A percentile compares a stretch with the other conserved stretches of the same genome.
Conservation (phyloP, 2,797 vertebrate species). For the Typhlichthys subterraneus region DNA sequence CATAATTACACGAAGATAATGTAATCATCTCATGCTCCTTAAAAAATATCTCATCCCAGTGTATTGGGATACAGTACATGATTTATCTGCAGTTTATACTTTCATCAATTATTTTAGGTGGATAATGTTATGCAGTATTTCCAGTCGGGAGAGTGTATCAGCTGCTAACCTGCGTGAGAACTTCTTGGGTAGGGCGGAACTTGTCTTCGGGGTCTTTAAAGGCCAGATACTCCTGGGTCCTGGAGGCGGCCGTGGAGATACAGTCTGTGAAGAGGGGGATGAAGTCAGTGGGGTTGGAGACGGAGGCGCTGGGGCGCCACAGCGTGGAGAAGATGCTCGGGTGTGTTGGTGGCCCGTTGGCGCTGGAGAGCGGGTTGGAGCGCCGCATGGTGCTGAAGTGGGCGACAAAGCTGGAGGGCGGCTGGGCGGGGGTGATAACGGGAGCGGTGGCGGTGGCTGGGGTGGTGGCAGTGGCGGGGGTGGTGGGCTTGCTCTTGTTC, state of each 20-base stretch:
- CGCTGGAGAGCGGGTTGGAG: not conserved
- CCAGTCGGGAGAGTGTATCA: too few relatives aligned
- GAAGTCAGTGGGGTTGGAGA: conserved; percentile 47
- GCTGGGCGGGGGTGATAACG: too few relatives aligned
- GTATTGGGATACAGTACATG: too few relatives aligned
- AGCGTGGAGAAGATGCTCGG: conserved; percentile 58
- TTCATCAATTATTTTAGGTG: too few relatives aligned
- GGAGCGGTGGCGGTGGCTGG: too few relatives aligned
- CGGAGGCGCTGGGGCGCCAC: conserved; percentile 16
- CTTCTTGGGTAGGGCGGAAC: conserved; percentile 57
- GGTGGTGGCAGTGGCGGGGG: conserved; percentile 11
- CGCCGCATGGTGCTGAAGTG: not conserved
- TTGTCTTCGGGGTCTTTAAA: conserved; percentile 76
- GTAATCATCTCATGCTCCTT: too few relatives aligned
- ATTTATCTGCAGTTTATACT: too few relatives aligned
- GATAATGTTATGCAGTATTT: too few relatives aligned
- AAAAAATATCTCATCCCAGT: too few relatives aligned
- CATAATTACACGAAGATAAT: too few relatives aligned
- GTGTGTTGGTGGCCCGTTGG: not conserved
- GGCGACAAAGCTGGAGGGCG: not conserved
- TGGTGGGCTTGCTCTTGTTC: conserved; percentile 31
- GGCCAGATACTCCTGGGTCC: conserved; percentile 73
- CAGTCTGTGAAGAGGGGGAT: conserved; percentile 68
- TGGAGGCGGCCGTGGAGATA: conserved; percentile 59
- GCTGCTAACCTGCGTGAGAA: conserved; percentile 62